Evolutionary conservation across 2,797 vertebrate species (phyloP).

Genomic region (Chaunax sp.): DNA sequence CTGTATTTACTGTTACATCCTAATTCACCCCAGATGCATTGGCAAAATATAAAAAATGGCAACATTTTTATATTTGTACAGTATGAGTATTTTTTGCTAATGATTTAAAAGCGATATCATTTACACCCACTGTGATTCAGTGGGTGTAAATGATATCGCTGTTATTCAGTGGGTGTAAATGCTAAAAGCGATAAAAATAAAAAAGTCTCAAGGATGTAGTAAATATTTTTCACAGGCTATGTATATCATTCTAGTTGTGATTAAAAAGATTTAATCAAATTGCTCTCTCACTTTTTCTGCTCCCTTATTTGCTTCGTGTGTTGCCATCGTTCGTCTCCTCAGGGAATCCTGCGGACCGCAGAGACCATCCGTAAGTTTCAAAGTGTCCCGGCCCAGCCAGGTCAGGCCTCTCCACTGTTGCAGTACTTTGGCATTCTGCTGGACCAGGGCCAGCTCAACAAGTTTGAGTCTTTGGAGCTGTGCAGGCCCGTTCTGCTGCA

Average conservation of each 20-base stretch:
- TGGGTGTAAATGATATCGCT: too few species aligned
- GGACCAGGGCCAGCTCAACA: slow-evolving; percentile 94
- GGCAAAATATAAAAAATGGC: not conserved
- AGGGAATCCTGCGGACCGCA: slow-evolving; percentile 92
- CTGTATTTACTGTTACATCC: not conserved
- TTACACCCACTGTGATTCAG: slow-evolving; percentile 1
- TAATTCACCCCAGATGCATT: not conserved
- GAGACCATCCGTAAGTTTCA: slow-evolving; percentile 94
- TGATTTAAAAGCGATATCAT: not conserved
- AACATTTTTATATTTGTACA: slow-evolving; percentile 1
- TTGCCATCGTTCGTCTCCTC: slow-evolving; percentile 9
- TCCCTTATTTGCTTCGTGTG: slow-evolving; percentile 8
- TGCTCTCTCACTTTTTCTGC: not conserved
- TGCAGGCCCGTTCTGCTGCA: slow-evolving; percentile 93
- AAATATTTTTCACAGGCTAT: not conserved
- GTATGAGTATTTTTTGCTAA: not conserved
- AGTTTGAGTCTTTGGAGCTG: slow-evolving; percentile 92
- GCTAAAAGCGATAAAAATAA: too few species aligned
- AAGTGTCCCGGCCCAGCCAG: slow-evolving; percentile 90
- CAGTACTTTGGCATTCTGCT: slow-evolving; percentile 95
- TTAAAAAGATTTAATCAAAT: not conserved
- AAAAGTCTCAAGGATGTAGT: too few species aligned
- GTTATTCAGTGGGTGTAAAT: too few species aligned
- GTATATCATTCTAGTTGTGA: not conserved
- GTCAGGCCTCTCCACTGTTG: slow-evolving; percentile 91